Base-by-base conservation (phyloP, 2,797 vertebrate species). In the Ceyx erithaca region DNA sequence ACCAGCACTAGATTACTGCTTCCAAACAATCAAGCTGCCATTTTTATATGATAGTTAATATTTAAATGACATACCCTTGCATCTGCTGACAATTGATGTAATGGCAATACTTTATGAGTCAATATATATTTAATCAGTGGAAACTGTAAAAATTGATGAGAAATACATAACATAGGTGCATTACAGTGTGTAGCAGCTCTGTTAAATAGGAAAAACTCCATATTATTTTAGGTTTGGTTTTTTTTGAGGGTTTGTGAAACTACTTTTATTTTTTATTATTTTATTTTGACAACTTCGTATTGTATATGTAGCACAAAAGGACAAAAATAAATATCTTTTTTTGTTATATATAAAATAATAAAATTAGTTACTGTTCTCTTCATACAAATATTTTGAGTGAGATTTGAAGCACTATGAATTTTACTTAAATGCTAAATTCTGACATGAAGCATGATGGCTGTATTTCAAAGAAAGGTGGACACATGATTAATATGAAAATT, bases 401-500 rank as follows among this genome's bases (percentile, higher is more conserved):
- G 94, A 97, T 98, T 98, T 97, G 97, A 98, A 97, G 97, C 96
- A 92, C 97, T 98, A 96, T 98, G 98, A 98, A 96, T 98, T 97
- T 98, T 98, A 98, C 97, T 98, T 98, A 98, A 98, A 98, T 97
- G 96, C 98, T 98, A 96, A 98, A 97, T 97, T 97, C 96, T 97
- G 98, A 97, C 97, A 92, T 96, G 97, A 97, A 98, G 97, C 98
- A 97, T 95, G 97, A 97, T 98, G 92, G 95, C 96, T 98, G 97
- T 97, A 97, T 98, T 97, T 97, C 97, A 97, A 97, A 98, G 95
- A 95, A 97, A 98, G 98, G 98, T 98, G 97, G 98, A 98, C 98
- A 98, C 96, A 97, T 99, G 98, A 99, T 99, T 99, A 99, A 99
- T 99, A 98, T 99, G 98, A 99, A 99, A 99, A 99, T 99, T 99